Base-by-base conservation (phyloP, 2,797 vertebrate species). In the Naso thynnoides region DNA sequence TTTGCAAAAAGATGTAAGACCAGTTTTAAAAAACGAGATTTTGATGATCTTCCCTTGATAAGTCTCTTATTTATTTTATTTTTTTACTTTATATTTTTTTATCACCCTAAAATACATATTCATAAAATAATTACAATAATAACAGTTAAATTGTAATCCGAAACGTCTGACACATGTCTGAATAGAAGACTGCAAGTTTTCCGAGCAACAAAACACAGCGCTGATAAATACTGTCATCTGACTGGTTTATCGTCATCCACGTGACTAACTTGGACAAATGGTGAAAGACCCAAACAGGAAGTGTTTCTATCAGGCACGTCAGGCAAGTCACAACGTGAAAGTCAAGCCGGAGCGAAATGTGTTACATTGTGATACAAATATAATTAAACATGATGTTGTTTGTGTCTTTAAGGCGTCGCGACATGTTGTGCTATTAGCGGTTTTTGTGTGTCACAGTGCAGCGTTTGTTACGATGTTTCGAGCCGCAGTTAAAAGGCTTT, bases 271-370 rank as follows among this genome's bases (percentile, higher is more conserved):
- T 39, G 5, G 15, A 42, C 88, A 24, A 81, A 89, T 91, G 14
- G 19, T 0, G 56, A 27, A 0, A 31, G 18, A 86, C 61, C 53
- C 16, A 85, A 87, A 87, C 91, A 88, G 91, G 91, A 94, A 93
- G 86, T 33, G 47, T 26, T 11, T 0, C 16, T 45, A 39, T 26
- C 5, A 26, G 31, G 31, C 31, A 3, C 31, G 33, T 33, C 33
- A 45, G n/a, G 3, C 19, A 50, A 65, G 52, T 5, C 31, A 31
- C 71, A 73, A 52, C 74, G 82, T 91, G 87, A 92, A 90, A 83
- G 92, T 91, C 90, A 86, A 73, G 14, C 6, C 18, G 14, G 23
- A 55, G 8, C 18, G 11, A 33, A 76, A 29, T 24, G 6, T n/a
- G 3, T 26, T 18, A 33, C 19, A 26, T 19, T 1, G 2, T 23